A percentile compares a stretch with the other conserved stretches of the same genome.
Evolutionary conservation across 1,140 invertebrate genomes (phyloP).

Genomic region (Drosophila asahinai): DNA sequence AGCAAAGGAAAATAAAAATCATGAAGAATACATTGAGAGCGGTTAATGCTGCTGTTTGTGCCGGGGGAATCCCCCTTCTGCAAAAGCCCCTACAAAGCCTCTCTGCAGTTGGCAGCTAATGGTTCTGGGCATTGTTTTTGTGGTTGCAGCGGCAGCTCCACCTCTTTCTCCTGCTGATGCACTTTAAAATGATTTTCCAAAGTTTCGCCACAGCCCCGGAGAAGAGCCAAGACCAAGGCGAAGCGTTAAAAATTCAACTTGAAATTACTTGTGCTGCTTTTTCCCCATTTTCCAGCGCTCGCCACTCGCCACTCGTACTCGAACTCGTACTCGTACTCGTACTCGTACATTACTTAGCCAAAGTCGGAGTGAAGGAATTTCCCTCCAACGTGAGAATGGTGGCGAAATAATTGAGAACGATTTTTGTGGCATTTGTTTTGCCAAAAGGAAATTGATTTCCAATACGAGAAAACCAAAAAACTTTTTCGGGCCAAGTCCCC

Average conservation of each 20-base stretch:
- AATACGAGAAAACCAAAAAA: conserved; percentile 29
- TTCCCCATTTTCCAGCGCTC: conserved; percentile 21
- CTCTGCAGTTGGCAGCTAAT: conserved; percentile 44
- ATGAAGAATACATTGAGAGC: conserved; percentile 74
- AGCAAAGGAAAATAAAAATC: conserved; percentile 68
- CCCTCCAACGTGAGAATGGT: conserved; percentile 53
- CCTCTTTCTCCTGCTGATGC: conserved; percentile 61
- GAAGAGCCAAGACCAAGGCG: conserved; percentile 35
- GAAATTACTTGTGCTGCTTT: conserved; percentile 66
- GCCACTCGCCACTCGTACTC: conserved; percentile 38
- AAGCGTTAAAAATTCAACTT: conserved; percentile 77
- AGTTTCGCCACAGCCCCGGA: conserved; percentile 49
- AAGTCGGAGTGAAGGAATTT: conserved; percentile 43
- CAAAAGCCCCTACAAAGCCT: not conserved
- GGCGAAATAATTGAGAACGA: conserved; percentile 47
- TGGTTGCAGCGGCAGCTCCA: conserved; percentile 52
- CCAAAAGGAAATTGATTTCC: conserved; percentile 53
- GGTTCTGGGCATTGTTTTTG: conserved; percentile 50
- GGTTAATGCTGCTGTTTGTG: conserved; percentile 38
- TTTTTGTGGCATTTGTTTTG: conserved; percentile 51
- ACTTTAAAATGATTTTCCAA: conserved; percentile 79
- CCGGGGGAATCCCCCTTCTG: not conserved
- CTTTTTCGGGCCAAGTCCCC: not conserved
- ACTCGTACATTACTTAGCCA: conserved; percentile 45
- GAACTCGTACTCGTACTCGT: conserved; percentile 28